Base-by-base conservation (phyloP, 2,113 vertebrate species). In the Misgurnus anguillicaudatus region DNA sequence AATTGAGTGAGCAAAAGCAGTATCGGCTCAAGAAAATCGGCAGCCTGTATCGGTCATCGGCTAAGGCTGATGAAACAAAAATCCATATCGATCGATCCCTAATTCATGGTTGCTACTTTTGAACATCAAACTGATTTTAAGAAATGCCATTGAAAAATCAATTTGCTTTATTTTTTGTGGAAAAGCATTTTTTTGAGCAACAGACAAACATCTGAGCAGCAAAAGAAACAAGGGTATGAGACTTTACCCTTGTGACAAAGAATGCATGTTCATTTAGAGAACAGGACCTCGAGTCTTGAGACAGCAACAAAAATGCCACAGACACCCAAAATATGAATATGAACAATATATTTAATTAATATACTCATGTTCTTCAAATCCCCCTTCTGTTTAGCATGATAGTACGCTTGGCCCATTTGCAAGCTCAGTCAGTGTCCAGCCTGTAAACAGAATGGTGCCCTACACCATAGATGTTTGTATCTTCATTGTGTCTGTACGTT, bases 301-400 rank as follows among this genome's bases (percentile, higher is more conserved):
- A 86, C 68, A 83, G 80, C 51, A 77, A 84, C 75, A 81, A 84
- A 31, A 85, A 85, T 38, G 41, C 9, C 68, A 78, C 76, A 83
- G 60, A 81, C 66, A 83, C 64, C 2, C 17, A 36, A 1, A 73
- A 78, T n/a, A 75, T 63, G 75, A 86, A 79, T 83, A 86, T 85
- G 63, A 70, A 80, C 62, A 65, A 74, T 73, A 78, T 41, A 64
- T 87, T 85, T 84, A 84, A 80, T 78, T 65, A 85, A 74, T 57
- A 76, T 79, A 64, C 75, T 82, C 80, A 78, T 73, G 65, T 38
- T 67, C 10, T 57, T 69, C 68, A 24, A 53, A 70, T 71, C 78
- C 65, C 70, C 41, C 16, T 58, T 58, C 77, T 24, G 5, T 36
- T 24, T 61, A 36, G 41, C 77, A 78, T 48, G 69, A 77, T 68